A percentile compares a stretch with the other conserved stretches of the same genome.
Conservation (phyloP, 2,888 invertebrate species). For the Ochropleura leucogaster region DNA sequence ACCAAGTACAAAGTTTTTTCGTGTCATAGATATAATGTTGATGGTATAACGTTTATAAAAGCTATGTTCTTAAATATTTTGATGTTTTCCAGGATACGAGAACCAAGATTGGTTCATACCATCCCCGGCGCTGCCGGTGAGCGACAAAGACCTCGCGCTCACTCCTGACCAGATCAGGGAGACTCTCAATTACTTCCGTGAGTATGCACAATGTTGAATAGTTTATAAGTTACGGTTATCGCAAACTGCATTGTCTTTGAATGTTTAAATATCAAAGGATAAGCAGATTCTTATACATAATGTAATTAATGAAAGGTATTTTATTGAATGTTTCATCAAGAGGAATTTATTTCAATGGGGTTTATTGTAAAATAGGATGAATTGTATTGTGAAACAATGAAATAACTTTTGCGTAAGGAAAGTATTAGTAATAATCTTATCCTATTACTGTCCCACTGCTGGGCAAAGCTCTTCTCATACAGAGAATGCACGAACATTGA, state of each 20-base stretch:
- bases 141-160: constrained; percentile 94
- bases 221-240: neutral
- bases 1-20: constrained; percentile 15
- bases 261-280: constrained; percentile 11
- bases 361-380: neutral
- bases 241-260: constrained; percentile 28
- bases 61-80: constrained; percentile 32
- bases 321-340: neutral
- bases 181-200: constrained; percentile 99
- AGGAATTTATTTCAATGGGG: neutral
- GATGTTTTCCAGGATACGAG: constrained; percentile 93
- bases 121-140: constrained; percentile 94
- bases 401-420: neutral
- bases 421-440: too few relatives aligned
- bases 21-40: neutral
- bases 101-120: constrained; percentile 98
- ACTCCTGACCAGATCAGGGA: constrained; percentile 98
- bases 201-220: constrained; percentile 88
- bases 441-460: too few relatives aligned
- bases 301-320: neutral
- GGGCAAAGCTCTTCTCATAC: too few relatives aligned
- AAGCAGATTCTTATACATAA: neutral
- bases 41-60: neutral
- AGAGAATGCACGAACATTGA: too few relatives aligned
- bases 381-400: constrained; percentile 1